Percentiles rank a stretch among this genome's conserved stretches.
phyloP scores from a whole-genome alignment of 2,113 vertebrate genomes.

The Sigmodon hispidus region DNA sequence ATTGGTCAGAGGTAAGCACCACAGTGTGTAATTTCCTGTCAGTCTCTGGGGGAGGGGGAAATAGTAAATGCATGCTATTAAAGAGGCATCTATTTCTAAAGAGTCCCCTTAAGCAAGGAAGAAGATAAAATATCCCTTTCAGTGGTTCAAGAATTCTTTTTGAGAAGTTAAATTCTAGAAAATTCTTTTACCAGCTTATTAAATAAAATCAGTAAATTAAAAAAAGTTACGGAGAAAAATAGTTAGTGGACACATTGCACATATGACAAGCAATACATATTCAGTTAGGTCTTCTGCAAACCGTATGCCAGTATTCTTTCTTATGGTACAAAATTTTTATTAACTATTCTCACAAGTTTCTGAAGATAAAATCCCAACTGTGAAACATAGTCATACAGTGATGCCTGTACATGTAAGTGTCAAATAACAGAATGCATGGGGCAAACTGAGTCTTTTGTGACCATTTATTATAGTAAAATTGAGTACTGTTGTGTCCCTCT shows the following conservation, averaged over 20 bases:
- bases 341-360: neutral
- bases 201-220: neutral
- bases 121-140: neutral
- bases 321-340: neutral
- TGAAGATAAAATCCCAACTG: neutral
- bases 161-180: slow-evolving; percentile 2
- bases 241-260: neutral
- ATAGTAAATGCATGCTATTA: neutral
- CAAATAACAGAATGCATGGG: neutral
- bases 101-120: neutral
- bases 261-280: neutral
- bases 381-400: neutral
- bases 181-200: neutral
- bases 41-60: neutral
- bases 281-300: neutral
- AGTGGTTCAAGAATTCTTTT: neutral
- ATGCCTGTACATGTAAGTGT: neutral
- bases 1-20: neutral
- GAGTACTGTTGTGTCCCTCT: neutral
- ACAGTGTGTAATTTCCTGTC: neutral
- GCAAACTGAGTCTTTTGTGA: neutral
- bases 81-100: neutral
- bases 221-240: slow-evolving; percentile 14
- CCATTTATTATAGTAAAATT: neutral
- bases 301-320: neutral